Evolutionary conservation across 2,888 invertebrate genomes (phyloP).

Genomic region (Entomobrya multifasciata): DNA sequence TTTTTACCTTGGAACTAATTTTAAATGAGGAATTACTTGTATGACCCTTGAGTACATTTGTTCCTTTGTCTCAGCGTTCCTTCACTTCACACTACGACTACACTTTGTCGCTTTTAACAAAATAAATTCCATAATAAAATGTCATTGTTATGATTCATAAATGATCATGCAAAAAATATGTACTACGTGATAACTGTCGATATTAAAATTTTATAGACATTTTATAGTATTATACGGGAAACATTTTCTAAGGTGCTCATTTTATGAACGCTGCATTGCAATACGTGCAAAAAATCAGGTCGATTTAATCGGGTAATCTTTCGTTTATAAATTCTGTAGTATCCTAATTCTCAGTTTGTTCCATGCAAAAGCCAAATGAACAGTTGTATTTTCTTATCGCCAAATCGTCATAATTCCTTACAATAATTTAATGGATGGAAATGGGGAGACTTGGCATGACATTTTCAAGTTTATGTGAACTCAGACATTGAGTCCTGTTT

Average conservation of each 20-base stretch:
- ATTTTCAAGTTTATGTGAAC: not conserved
- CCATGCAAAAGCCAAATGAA: not conserved
- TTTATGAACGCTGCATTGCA: too few species aligned
- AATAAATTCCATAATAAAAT: too few species aligned
- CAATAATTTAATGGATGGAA: not conserved
- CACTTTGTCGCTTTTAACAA: too few species aligned
- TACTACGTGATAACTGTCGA: too few species aligned
- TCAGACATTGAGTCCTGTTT: not conserved
- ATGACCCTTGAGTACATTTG: constrained; percentile 20
- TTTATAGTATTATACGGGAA: too few species aligned
- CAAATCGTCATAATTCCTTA: not conserved
- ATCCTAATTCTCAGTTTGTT: too few species aligned
- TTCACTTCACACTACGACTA: too few species aligned
- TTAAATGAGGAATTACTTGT: constrained; percentile 50
- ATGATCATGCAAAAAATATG: constrained; percentile 27
- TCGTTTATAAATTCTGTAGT: too few species aligned
- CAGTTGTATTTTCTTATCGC: not conserved
- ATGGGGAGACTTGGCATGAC: not conserved
- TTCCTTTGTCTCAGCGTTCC: not conserved
- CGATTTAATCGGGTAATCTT: too few species aligned
- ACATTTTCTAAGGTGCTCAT: too few species aligned
- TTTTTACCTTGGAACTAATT: constrained; percentile 75
- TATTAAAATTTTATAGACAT: too few species aligned
- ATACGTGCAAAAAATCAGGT: too few species aligned
- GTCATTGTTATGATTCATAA: not conserved